Evolutionary conservation across 2,888 invertebrate genomes (phyloP).

Genomic region (Melinaea menophilus): DNA sequence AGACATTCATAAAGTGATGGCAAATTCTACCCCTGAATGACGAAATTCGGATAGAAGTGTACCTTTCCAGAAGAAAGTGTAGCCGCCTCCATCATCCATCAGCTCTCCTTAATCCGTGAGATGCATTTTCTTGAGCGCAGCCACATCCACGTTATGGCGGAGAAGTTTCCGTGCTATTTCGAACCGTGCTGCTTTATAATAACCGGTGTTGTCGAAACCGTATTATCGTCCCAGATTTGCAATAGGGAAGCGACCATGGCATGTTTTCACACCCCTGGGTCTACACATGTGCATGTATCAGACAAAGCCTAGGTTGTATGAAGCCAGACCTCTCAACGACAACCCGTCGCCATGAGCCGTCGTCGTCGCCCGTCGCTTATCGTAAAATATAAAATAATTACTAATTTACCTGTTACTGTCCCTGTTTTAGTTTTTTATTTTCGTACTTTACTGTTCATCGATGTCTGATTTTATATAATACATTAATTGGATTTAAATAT

Average conservation of each 20-base stretch:
- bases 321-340: slow-evolving; percentile 15
- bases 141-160: slow-evolving; percentile 33
- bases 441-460: too few species aligned
- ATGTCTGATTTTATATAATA: too few species aligned
- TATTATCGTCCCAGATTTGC: slow-evolving; percentile 24
- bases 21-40: too few species aligned
- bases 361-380: too few species aligned
- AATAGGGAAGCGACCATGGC: slow-evolving; percentile 25
- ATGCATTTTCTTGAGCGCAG: slow-evolving; percentile 37
- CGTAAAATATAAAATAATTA: too few species aligned
- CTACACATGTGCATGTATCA: slow-evolving; percentile 27
- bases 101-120: slow-evolving; percentile 34
- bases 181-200: slow-evolving; percentile 34
- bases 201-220: slow-evolving; percentile 29
- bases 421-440: too few species aligned
- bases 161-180: slow-evolving; percentile 34
- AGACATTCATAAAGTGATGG: too few species aligned
- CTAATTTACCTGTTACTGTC: too few species aligned
- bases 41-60: too few species aligned
- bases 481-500: too few species aligned
- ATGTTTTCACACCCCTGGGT: slow-evolving; percentile 15
- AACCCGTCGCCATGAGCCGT: not conserved
- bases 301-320: slow-evolving; percentile 14
- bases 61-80: not conserved
- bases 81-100: slow-evolving; percentile 13